Evolutionary conservation across 1,140 invertebrate species (phyloP).

Genomic region (Drosophila nigromelanica): DNA sequence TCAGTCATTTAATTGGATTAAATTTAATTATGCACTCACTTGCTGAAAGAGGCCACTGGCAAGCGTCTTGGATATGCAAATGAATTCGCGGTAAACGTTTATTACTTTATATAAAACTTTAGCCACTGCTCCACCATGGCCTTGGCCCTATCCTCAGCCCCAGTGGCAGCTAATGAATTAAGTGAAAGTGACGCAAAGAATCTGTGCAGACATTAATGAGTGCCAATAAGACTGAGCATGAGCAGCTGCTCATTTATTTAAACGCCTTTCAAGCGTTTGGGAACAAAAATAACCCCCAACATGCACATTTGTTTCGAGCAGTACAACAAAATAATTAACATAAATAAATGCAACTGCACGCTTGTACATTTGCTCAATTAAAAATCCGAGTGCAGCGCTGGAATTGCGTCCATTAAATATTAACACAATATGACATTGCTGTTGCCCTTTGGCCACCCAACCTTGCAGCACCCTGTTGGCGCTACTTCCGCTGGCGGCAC

Average conservation of each 20-base stretch:
- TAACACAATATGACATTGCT: constrained; percentile 43
- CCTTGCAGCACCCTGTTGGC: background rate
- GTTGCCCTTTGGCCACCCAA: background rate
- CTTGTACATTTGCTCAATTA: constrained; percentile 45
- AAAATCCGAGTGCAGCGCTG: constrained; percentile 40
- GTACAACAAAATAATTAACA: constrained; percentile 3
- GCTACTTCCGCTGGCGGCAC: constrained; percentile 23
- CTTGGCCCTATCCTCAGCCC: constrained; percentile 1
- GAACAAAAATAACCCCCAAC: background rate
- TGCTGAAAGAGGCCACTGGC: constrained; percentile 36
- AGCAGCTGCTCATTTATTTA: constrained; percentile 14
- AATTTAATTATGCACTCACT: constrained; percentile 70
- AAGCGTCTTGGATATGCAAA: constrained; percentile 61
- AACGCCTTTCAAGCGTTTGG: background rate
- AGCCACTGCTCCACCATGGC: constrained; percentile 28
- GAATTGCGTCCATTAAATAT: constrained; percentile 44
- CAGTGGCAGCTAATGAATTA: constrained; percentile 19
- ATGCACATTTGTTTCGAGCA: constrained; percentile 9
- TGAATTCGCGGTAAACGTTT: constrained; percentile 60
- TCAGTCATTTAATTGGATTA: constrained; percentile 72
- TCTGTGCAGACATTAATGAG: constrained; percentile 6
- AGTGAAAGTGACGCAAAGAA: constrained; percentile 10
- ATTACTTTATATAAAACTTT: constrained; percentile 61
- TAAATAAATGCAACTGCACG: constrained; percentile 26
- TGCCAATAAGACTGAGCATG: background rate